Evolutionary conservation across 2,113 vertebrate genomes (phyloP), one percentile per base, ranked within the genome.

Genomic region (Antidorcas marsupialis): DNA sequence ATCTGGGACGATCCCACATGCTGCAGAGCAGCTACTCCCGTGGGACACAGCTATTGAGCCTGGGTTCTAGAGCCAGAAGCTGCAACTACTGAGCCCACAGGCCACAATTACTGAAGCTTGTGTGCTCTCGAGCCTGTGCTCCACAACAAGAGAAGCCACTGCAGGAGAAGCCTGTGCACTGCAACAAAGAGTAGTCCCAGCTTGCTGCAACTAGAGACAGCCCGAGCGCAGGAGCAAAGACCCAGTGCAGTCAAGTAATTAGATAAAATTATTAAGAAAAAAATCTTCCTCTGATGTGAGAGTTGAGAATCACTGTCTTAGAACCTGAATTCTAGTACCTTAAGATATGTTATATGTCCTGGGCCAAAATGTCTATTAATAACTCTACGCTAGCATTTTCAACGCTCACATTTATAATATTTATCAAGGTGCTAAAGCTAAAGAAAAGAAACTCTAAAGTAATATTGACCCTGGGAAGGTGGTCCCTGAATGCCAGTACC

Each of bases 21-120:
- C 36, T 0, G 0, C 11, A 27, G 36, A 43, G 23, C 21, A 13
- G 71, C 11, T 43, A 2, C 0, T 23, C 36, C 36, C 23, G 0
- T 7, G 36, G 36, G 71, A 13, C 36, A 25, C 23, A 43, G 23
- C 71, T 27, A 27, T 14, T 43, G 39, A 43, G 71, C 23, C 36
- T 76, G 71, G 71, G 36, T 43, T 76, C 36, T 25, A 43, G 71
- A 76, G 71, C 36, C 0, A 1, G 71, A 27, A 23, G 21, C 36
- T 43, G 71, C 71, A 76, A 14, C 6, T 43, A 7, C 71, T 27
- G 71, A 76, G 36, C 12, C 23, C 12, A 7, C 12, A 43, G 36
- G 71, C 23, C 71, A 27, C 11, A 7, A 4, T 27, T 14, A 27
- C 39, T 14, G 23, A 76, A 71, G 71, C 71, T 21, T 0, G 23